Percentiles rank a stretch among this genome's conserved stretches.
phyloP scores from a whole-genome alignment of 2,797 vertebrate species.

The Bufotes viridis region DNA sequence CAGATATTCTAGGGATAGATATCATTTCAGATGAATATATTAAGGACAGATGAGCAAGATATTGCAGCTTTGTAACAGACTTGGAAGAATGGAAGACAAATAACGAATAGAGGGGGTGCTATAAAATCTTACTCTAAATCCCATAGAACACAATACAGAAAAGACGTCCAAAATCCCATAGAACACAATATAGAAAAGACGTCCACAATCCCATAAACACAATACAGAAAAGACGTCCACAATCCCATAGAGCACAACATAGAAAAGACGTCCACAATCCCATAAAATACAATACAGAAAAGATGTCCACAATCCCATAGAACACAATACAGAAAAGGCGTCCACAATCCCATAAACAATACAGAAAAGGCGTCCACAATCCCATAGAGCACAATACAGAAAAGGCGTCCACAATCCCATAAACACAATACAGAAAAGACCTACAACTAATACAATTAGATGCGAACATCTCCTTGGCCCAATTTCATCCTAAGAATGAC shows the following conservation, averaged over 20 bases:
- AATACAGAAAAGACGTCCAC: too few species aligned
- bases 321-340: background rate
- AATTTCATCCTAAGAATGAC: background rate
- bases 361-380: too few species aligned
- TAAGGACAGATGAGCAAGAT: background rate
- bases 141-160: background rate
- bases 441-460: background rate
- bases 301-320: too few species aligned
- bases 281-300: too few species aligned
- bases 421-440: background rate
- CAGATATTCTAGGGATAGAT: background rate
- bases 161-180: background rate
- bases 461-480: background rate
- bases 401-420: too few species aligned
- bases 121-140: background rate
- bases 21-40: background rate
- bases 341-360: too few species aligned
- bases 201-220: too few species aligned
- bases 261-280: too few species aligned
- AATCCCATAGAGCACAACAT: too few species aligned
- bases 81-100: background rate
- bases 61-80: background rate
- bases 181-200: too few species aligned
- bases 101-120: too few species aligned
- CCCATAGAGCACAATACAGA: too few species aligned